Percentiles rank a stretch among this genome's conserved stretches.
phyloP scores from a whole-genome alignment of 2,113 vertebrate species.

The Colossoma macropomum region DNA sequence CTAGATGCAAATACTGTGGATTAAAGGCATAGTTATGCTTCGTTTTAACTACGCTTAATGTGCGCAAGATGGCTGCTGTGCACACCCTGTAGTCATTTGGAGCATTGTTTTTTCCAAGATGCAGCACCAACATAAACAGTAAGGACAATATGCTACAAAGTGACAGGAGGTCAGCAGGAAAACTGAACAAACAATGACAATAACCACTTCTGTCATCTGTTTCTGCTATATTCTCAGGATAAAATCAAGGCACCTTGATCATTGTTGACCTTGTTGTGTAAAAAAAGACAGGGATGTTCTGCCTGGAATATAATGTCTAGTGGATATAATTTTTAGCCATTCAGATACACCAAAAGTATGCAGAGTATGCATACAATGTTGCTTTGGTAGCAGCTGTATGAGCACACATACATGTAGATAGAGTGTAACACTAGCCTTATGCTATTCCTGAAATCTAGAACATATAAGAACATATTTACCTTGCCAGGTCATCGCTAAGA shows the following conservation, averaged over 20 bases:
- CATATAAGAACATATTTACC: constrained; percentile 74
- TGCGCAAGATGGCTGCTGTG: neutral
- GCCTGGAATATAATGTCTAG: neutral
- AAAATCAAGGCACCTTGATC: neutral
- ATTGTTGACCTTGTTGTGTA: neutral
- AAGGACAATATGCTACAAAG: no score
- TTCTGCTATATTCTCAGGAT: neutral
- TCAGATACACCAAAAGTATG: neutral
- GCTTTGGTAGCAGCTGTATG: neutral
- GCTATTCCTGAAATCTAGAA: neutral
- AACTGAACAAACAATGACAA: neutral
- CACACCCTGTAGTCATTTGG: neutral
- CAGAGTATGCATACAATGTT: neutral
- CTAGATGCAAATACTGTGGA: neutral
- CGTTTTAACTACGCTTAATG: neutral
- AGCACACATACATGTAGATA: no score
- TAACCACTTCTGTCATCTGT: neutral
- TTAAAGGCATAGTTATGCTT: neutral
- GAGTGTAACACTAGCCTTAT: neutral
- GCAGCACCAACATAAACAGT: neutral
- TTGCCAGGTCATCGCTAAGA: constrained; percentile 86
- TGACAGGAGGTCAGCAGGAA: neutral
- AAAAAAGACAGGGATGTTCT: neutral
- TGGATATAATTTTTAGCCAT: neutral
- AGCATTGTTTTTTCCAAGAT: neutral